These are phyloP conservation scores for Sarcophaga rosellei DNA, from an alignment of 2,888 invertebrate genomes.

Conservation along the genomic window DNA sequence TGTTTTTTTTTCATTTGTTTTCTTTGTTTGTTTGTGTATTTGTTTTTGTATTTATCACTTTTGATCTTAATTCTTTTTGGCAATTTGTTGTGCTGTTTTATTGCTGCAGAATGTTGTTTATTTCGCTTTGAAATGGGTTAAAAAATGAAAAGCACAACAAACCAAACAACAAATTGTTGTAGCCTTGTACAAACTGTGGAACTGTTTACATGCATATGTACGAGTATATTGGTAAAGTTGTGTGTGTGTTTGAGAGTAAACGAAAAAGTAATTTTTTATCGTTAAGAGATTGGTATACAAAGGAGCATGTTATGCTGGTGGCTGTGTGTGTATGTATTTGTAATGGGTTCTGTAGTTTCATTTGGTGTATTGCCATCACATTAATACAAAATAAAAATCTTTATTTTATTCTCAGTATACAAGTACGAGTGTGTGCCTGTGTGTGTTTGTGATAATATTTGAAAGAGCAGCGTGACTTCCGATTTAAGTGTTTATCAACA, in stretches of 20 bases:
- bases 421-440: background rate
- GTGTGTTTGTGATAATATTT: slow-evolving; percentile 10
- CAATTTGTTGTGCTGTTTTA: slow-evolving; percentile 68
- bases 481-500: slow-evolving; percentile 67
- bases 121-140: slow-evolving; percentile 64
- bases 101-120: slow-evolving; percentile 64
- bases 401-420: background rate
- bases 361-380: slow-evolving; percentile 59
- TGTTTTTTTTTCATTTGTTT: slow-evolving; percentile 15
- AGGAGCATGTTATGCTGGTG: background rate
- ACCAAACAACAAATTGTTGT: background rate
- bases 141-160: slow-evolving; percentile 37
- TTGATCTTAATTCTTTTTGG: slow-evolving; percentile 68
- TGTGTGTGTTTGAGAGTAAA: background rate
- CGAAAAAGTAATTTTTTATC: background rate
- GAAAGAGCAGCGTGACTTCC: slow-evolving; percentile 61
- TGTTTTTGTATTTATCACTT: slow-evolving; percentile 60
- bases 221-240: background rate
- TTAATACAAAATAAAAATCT: slow-evolving; percentile 51
- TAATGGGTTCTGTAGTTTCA: slow-evolving; percentile 9
- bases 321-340: background rate
- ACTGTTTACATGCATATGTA: background rate
- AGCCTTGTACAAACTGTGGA: background rate
- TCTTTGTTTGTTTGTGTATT: slow-evolving; percentile 25
- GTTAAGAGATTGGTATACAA: too few relatives aligned